phyloP scores from a whole-genome alignment of 2,888 invertebrate species.

The Meliscaeva auricollis region DNA sequence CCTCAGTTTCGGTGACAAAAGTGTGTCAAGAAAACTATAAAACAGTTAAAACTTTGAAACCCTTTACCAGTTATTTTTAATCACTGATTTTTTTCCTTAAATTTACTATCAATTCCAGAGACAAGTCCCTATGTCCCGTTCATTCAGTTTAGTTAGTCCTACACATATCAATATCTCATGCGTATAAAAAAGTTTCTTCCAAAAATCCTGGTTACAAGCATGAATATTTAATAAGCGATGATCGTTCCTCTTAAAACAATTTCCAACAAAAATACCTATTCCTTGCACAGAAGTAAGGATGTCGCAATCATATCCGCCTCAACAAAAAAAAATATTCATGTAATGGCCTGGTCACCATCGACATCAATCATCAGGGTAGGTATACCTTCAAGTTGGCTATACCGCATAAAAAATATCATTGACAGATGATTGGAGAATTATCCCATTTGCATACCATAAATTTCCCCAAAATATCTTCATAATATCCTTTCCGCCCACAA shows the following conservation, averaged over 20 bases:
- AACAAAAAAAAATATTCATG: slow-evolving; percentile 16
- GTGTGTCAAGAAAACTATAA: no score
- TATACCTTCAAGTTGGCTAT: neutral
- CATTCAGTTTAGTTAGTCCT: neutral
- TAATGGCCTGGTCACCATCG: slow-evolving; percentile 17
- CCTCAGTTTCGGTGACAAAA: no score
- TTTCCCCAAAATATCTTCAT: slow-evolving; percentile 51
- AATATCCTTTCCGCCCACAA: slow-evolving; percentile 14
- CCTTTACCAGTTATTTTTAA: no score
- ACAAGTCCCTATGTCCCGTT: neutral
- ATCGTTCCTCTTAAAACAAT: slow-evolving; percentile 23
- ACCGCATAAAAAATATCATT: slow-evolving; percentile 70
- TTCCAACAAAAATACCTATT: slow-evolving; percentile 2
- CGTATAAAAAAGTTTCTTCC: neutral
- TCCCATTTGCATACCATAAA: slow-evolving; percentile 80
- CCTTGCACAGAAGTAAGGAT: neutral
- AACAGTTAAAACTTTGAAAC: no score
- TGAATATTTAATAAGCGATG: slow-evolving; percentile 47
- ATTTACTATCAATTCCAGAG: neutral
- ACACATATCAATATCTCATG: neutral
- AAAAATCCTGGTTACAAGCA: neutral
- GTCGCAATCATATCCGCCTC: slow-evolving; percentile 56
- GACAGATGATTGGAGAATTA: slow-evolving; percentile 79
- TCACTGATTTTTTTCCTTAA: no score
- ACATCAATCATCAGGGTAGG: neutral